Conservation (phyloP, 1,140 invertebrate genomes). For the Parapsyche elsis region DNA sequence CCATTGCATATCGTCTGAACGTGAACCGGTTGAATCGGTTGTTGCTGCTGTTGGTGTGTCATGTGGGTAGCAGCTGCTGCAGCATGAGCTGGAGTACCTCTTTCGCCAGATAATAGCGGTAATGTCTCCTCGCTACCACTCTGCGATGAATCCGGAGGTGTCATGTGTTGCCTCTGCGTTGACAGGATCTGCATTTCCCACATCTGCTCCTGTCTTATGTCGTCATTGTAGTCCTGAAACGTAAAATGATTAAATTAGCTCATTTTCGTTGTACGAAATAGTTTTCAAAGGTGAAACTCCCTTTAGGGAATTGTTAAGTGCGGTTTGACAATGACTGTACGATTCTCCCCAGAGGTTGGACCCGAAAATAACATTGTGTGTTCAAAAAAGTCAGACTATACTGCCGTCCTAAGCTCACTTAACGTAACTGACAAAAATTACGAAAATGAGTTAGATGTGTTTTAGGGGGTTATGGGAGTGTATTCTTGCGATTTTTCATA, state of each 20-base stretch:
- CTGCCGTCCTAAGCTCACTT: too few relatives aligned
- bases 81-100: slow-evolving; percentile 50
- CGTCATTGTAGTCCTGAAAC: slow-evolving; percentile 83
- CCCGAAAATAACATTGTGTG: too few relatives aligned
- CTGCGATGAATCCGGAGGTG: slow-evolving; percentile 63
- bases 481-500: too few relatives aligned
- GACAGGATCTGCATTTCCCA: slow-evolving; percentile 83
- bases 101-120: slow-evolving; percentile 56
- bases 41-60: slow-evolving; percentile 41
- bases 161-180: slow-evolving; percentile 64
- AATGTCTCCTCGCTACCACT: slow-evolving; percentile 64
- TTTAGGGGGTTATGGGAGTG: too few relatives aligned
- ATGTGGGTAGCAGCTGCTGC: slow-evolving; percentile 44
- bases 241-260: not conserved
- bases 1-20: slow-evolving; percentile 53
- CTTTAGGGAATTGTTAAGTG: too few relatives aligned
- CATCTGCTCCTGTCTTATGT: slow-evolving; percentile 87
- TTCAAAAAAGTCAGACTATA: too few relatives aligned
- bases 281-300: too few relatives aligned
- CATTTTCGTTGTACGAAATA: too few relatives aligned
- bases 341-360: too few relatives aligned
- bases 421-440: too few relatives aligned
- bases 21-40: slow-evolving; percentile 49
- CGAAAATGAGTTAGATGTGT: too few relatives aligned
- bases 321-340: too few relatives aligned